phyloP scores from a whole-genome alignment of 2,888 invertebrate species.

The Drosophila prolongata region DNA sequence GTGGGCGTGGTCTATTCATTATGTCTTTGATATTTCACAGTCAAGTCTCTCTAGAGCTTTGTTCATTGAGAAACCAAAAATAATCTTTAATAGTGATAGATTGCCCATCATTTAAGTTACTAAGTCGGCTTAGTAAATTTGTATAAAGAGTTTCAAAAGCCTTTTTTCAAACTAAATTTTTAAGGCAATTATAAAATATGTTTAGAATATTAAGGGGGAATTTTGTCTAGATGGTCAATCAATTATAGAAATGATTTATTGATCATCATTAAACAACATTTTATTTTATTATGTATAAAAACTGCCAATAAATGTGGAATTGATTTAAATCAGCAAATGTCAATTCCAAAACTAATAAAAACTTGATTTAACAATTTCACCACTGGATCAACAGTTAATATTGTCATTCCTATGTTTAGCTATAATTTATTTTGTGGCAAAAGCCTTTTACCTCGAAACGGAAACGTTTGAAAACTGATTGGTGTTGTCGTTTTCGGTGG shows the following conservation, averaged over 20 bases:
- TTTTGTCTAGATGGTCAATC: too few species aligned
- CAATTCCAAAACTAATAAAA: not conserved
- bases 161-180: too few species aligned
- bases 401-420: not conserved
- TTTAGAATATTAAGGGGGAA: too few species aligned
- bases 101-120: conserved; percentile 1
- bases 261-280: too few species aligned
- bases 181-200: too few species aligned
- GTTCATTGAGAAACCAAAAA: not conserved
- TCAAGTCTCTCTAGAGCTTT: not conserved
- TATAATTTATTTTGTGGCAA: conserved; percentile 3
- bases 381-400: not conserved
- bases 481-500: conserved; percentile 6
- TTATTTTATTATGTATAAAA: too few species aligned
- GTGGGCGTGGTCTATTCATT: conserved; percentile 31
- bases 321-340: too few species aligned
- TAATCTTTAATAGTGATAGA: conserved; percentile 1
- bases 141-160: too few species aligned
- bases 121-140: not conserved
- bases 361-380: not conserved
- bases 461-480: conserved; percentile 7
- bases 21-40: conserved; percentile 32
- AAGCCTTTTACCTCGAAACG: conserved; percentile 11
- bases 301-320: too few species aligned
- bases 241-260: too few species aligned